A percentile compares a stretch with the other conserved stretches of the same genome.
Evolutionary conservation across 2,113 vertebrate genomes (phyloP).

Genomic region (Aphyosemion australe): DNA sequence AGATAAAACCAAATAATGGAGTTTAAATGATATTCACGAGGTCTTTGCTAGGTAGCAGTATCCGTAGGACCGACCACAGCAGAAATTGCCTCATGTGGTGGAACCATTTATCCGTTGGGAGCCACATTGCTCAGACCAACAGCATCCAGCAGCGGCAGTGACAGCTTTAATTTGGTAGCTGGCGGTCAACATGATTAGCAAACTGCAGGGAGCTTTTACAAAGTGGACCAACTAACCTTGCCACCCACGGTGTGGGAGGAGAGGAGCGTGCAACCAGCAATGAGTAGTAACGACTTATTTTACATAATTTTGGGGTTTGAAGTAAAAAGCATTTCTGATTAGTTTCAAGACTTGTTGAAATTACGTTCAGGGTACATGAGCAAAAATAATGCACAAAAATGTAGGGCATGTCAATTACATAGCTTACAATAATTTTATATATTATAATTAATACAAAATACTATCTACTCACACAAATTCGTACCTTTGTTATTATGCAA

Average conservation of each 20-base stretch:
- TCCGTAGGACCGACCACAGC: slow-evolving; percentile 49
- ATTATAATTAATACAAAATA: not conserved
- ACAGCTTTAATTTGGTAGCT: slow-evolving; percentile 75
- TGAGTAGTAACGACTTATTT: slow-evolving; percentile 33
- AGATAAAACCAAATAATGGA: slow-evolving; percentile 9
- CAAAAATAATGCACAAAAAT: not conserved
- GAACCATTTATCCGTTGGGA: slow-evolving; percentile 63
- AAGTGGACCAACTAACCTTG: slow-evolving; percentile 61
- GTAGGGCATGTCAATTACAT: not conserved
- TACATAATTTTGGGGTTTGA: slow-evolving; percentile 8
- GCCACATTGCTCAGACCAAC: slow-evolving; percentile 49
- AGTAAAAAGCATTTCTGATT: not conserved
- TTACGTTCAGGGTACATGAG: not conserved
- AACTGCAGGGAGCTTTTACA: slow-evolving; percentile 67
- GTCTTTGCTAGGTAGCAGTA: not conserved
- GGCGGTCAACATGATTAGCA: slow-evolving; percentile 72
- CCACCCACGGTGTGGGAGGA: slow-evolving; percentile 46
- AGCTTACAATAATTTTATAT: not conserved
- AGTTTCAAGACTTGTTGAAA: not conserved
- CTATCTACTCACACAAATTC: not conserved
- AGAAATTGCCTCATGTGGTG: slow-evolving; percentile 58
- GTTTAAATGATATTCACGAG: slow-evolving; percentile 15
- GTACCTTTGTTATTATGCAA: slow-evolving; percentile 39
- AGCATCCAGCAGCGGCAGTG: slow-evolving; percentile 63
- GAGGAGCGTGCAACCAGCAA: slow-evolving; percentile 32